A percentile compares a stretch with the other conserved stretches of the same genome.
These are phyloP conservation scores for Aphelenchoides fujianensis DNA, from an alignment of 1,140 invertebrate genomes.

Conservation along the genomic window DNA sequence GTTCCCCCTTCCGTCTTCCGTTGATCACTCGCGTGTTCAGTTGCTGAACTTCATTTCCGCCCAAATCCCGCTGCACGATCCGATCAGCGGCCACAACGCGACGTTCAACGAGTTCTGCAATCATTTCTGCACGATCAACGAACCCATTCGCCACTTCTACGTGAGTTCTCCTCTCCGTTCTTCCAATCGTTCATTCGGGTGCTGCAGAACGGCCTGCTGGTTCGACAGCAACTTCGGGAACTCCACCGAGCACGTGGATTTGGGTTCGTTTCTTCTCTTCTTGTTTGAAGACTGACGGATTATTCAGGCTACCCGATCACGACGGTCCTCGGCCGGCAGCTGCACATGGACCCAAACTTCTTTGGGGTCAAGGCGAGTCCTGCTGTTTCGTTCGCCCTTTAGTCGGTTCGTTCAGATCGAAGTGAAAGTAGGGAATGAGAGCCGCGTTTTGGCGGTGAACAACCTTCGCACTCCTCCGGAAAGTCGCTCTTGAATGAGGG, in stretches of 20 bases:
- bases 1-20: constrained; percentile 16
- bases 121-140: constrained; percentile 59
- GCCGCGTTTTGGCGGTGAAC: constrained; percentile 37
- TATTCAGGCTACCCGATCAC: constrained; percentile 60
- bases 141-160: constrained; percentile 61
- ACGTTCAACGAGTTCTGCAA: constrained; percentile 54
- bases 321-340: constrained; percentile 56
- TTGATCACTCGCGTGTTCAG: constrained; percentile 29
- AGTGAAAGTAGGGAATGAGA: constrained; percentile 20
- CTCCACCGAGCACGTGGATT: constrained; percentile 53
- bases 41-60: constrained; percentile 51
- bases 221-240: constrained; percentile 47
- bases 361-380: constrained; percentile 55
- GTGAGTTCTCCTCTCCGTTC: constrained; percentile 37
- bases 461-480: constrained; percentile 44
- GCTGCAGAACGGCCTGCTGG: constrained; percentile 45
- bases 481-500: constrained; percentile 48
- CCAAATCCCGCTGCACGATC: constrained; percentile 47
- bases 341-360: constrained; percentile 61
- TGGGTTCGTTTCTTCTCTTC: constrained; percentile 2
- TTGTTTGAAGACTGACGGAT: background rate
- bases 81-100: constrained; percentile 31
- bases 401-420: constrained; percentile 25
- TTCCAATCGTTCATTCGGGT: constrained; percentile 12
- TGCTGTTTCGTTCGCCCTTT: background rate